These are phyloP conservation scores for Drosophila trapezifrons DNA, from an alignment of 1,140 invertebrate species.

Conservation along the genomic window DNA sequence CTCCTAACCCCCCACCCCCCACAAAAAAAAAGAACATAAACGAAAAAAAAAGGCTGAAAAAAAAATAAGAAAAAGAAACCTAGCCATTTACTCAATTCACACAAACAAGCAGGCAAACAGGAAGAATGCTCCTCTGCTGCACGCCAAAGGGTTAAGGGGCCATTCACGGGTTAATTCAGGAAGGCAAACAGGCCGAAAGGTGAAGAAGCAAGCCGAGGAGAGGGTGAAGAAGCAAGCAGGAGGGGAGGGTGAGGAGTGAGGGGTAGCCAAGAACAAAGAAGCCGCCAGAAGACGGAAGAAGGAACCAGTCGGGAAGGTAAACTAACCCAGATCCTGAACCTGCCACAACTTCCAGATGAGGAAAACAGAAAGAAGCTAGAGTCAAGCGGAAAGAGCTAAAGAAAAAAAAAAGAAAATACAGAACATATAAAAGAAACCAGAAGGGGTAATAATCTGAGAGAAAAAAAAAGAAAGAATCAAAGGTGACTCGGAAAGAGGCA, in stretches of 20 bases:
- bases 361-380: not conserved
- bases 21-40: not conserved
- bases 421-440: not conserved
- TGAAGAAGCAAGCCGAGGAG: not conserved
- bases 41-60: not conserved
- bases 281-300: slow-evolving; percentile 37
- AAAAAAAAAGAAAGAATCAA: too few relatives aligned
- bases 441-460: not conserved
- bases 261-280: slow-evolving; percentile 14
- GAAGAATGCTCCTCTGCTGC: slow-evolving; percentile 20
- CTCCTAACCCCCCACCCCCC: not conserved
- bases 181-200: slow-evolving; percentile 13
- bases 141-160: slow-evolving; percentile 5
- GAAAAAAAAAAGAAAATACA: not conserved
- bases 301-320: slow-evolving; percentile 13
- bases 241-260: too few relatives aligned
- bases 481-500: not conserved
- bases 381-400: not conserved
- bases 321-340: slow-evolving; percentile 39
- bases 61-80: slow-evolving; percentile 8
- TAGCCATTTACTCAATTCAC: slow-evolving; percentile 13
- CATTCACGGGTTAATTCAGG: slow-evolving; percentile 28
- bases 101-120: slow-evolving; percentile 13
- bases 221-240: not conserved
- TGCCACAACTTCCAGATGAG: slow-evolving; percentile 9